Evolutionary conservation across 2,888 invertebrate genomes (phyloP).

Genomic region (Adelphocoris suturalis): DNA sequence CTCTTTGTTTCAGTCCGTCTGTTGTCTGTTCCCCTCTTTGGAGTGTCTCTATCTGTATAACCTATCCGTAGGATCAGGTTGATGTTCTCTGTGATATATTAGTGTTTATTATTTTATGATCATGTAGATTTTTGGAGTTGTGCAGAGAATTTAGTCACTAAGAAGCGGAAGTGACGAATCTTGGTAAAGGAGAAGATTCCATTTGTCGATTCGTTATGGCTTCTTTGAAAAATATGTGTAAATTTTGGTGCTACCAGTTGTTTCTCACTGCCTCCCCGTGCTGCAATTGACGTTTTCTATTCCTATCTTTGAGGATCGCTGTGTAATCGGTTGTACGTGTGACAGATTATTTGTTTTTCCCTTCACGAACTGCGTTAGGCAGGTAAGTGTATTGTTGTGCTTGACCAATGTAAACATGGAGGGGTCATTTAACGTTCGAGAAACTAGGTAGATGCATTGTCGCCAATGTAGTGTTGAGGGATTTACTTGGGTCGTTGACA

Average conservation of each 20-base stretch:
- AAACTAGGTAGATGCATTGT: too few relatives aligned
- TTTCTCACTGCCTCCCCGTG: neutral
- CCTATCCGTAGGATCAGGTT: conserved; percentile 19
- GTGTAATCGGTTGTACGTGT: conserved; percentile 24
- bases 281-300: neutral
- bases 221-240: neutral
- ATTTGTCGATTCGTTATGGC: neutral
- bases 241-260: neutral
- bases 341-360: conserved; percentile 15
- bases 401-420: neutral
- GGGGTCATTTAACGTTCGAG: neutral
- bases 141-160: neutral
- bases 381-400: neutral
- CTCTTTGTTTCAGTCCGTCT: too few relatives aligned
- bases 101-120: conserved; percentile 28
- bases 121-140: conserved; percentile 2
- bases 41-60: conserved; percentile 2
- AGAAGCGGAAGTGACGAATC: too few relatives aligned
- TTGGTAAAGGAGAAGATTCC: neutral
- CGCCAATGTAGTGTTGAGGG: too few relatives aligned
- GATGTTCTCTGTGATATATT: conserved; percentile 14
- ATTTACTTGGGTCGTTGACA: too few relatives aligned
- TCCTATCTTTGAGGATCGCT: conserved; percentile 5
- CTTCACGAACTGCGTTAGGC: neutral
- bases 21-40: too few relatives aligned